phyloP scores from a whole-genome alignment of 2,888 invertebrate species.

The Eurytoma adleriae region DNA sequence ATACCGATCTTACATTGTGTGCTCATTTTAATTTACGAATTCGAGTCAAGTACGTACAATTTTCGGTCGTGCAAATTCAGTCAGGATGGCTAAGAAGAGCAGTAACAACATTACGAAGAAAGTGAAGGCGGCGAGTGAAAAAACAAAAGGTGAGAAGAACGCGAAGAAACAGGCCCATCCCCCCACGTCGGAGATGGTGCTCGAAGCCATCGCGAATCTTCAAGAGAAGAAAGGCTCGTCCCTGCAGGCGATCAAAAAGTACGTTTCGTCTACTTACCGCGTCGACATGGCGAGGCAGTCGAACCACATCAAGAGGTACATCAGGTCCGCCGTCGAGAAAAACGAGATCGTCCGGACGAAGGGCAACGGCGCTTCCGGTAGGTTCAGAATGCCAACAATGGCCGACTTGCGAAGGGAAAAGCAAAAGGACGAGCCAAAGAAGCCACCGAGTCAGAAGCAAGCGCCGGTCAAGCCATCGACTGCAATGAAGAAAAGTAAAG shows the following conservation, averaged over 20 bases:
- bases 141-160: conserved; percentile 58
- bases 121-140: conserved; percentile 52
- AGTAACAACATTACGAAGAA: conserved; percentile 1
- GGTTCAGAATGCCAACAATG: conserved; percentile 71
- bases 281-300: conserved; percentile 79
- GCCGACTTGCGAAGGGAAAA: conserved; percentile 52
- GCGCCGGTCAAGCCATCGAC: conserved; percentile 47
- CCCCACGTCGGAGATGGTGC: conserved; percentile 78
- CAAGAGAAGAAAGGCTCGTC: conserved; percentile 80
- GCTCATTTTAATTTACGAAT: too few species aligned
- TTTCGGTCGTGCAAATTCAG: too few species aligned
- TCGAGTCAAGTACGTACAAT: too few species aligned
- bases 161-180: conserved; percentile 75
- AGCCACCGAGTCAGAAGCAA: conserved; percentile 39
- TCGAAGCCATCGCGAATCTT: conserved; percentile 77
- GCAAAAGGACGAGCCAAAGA: conserved; percentile 48
- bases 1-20: too few species aligned
- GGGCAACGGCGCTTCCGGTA: conserved; percentile 77
- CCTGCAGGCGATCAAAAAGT: conserved; percentile 80
- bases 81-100: too few species aligned
- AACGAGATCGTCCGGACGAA: conserved; percentile 77
- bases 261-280: conserved; percentile 79
- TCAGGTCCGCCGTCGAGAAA: conserved; percentile 78
- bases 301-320: conserved; percentile 79
- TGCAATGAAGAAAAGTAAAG: conserved; percentile 42